A percentile compares a stretch with the other conserved stretches of the same genome.
These are phyloP conservation scores for Netelia inedita DNA, from an alignment of 2,888 invertebrate species.

Conservation along the genomic window DNA sequence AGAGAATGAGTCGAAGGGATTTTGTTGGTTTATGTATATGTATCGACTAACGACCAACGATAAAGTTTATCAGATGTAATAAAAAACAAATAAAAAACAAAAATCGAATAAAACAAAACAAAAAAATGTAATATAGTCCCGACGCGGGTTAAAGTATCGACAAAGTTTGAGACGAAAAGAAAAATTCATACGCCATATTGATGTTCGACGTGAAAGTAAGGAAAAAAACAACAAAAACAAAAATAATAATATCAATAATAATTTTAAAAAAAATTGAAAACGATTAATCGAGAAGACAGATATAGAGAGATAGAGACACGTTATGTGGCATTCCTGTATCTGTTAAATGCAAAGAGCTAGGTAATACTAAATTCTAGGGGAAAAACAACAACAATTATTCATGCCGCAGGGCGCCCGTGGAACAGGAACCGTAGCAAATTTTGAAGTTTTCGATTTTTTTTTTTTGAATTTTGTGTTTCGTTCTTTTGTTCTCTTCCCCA, in stretches of 20 bases:
- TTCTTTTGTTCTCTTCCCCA: constrained; percentile 13
- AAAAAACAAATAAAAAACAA: constrained; percentile 37
- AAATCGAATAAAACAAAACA: constrained; percentile 66
- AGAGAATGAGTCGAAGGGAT: constrained; percentile 22
- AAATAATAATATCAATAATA: constrained; percentile 70
- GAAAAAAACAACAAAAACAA: constrained; percentile 43
- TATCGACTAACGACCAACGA: constrained; percentile 40
- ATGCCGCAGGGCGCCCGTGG: constrained; percentile 83
- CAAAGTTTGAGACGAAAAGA: constrained; percentile 66
- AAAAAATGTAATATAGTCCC: constrained; percentile 46
- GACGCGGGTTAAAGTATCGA: constrained; percentile 43
- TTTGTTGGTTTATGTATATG: constrained; percentile 14
- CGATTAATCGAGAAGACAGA: constrained; percentile 66
- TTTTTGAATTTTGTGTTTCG: constrained; percentile 27
- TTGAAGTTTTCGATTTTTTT: constrained; percentile 9
- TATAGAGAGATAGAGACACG: constrained; percentile 72
- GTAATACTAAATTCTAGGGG: constrained; percentile 81
- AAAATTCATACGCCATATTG: constrained; percentile 28
- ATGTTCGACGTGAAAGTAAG: neutral
- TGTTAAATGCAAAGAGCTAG: constrained; percentile 84
- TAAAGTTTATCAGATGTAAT: constrained; percentile 22
- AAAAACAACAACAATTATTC: constrained; percentile 84
- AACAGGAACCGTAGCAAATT: constrained; percentile 48
- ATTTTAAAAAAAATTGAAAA: constrained; percentile 70
- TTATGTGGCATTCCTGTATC: constrained; percentile 83